Evolutionary conservation across 2,888 invertebrate genomes (phyloP).

Genomic region (Zeuzera pyrina): DNA sequence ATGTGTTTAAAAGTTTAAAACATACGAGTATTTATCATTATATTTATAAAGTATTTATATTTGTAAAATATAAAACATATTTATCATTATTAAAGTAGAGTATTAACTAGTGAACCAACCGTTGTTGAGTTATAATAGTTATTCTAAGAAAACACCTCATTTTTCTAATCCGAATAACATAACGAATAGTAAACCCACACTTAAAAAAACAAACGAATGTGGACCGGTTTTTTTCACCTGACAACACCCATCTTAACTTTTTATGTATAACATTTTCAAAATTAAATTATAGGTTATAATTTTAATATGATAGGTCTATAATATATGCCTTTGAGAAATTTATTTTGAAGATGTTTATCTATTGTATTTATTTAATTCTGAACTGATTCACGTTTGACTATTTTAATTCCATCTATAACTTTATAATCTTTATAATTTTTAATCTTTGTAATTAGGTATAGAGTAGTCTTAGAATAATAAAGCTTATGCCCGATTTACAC

Average conservation of each 20-base stretch:
- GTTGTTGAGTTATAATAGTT: conserved; percentile 44
- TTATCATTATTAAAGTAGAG: conserved; percentile 9
- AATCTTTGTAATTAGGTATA: too few relatives aligned
- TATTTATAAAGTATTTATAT: too few relatives aligned
- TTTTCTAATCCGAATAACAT: conserved; percentile 47
- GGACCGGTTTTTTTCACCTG: conserved; percentile 59
- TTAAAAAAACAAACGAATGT: conserved; percentile 51
- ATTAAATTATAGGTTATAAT: conserved; percentile 72
- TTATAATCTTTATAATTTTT: conserved; percentile 20
- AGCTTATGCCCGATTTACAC: too few relatives aligned
- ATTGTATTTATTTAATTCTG: conserved; percentile 39
- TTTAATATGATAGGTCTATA: conserved; percentile 69
- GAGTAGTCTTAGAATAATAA: too few relatives aligned
- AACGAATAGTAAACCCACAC: conserved; percentile 35
- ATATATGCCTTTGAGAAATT: conserved; percentile 50
- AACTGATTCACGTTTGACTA: conserved; percentile 18
- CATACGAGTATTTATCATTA: too few relatives aligned
- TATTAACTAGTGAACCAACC: conserved; percentile 21
- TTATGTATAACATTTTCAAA: conserved; percentile 56
- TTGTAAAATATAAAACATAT: conserved; percentile 5
- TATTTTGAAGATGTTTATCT: conserved; percentile 48
- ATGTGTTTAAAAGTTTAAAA: too few relatives aligned
- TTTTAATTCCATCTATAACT: conserved; percentile 22
- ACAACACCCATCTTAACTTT: conserved; percentile 58
- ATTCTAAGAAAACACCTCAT: conserved; percentile 50